Evolutionary conservation across 2,113 vertebrate species (phyloP).

Genomic region (Thermophis baileyi): DNA sequence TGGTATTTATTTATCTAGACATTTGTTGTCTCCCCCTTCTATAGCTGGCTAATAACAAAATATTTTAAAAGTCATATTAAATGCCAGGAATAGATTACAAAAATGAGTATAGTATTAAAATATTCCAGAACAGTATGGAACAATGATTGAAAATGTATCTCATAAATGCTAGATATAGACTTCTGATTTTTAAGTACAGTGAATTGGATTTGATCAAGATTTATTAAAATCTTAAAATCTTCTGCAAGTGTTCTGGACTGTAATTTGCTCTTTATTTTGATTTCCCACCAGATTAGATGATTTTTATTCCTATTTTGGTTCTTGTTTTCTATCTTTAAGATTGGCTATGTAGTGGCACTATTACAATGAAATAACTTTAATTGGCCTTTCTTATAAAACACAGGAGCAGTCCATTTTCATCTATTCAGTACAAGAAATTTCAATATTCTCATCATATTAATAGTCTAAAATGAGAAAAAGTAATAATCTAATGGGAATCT

Average conservation of each 20-base stretch:
- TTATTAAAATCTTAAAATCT: no score
- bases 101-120: not conserved
- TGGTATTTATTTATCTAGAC: not conserved
- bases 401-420: not conserved
- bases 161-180: not conserved
- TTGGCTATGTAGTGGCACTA: not conserved
- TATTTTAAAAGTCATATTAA: not conserved
- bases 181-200: not conserved
- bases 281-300: no score
- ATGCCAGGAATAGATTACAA: not conserved
- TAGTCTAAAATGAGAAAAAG: not conserved
- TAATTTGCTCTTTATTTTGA: not conserved
- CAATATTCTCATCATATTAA: not conserved
- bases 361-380: not conserved
- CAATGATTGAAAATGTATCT: not conserved
- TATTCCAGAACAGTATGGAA: not conserved
- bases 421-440: not conserved
- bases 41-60: not conserved
- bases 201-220: not conserved
- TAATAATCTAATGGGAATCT: not conserved
- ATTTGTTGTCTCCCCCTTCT: not conserved
- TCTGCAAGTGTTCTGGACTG: not conserved
- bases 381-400: not conserved
- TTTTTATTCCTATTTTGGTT: not conserved
- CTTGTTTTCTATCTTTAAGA: not conserved